Base-by-base conservation (phyloP, 2,888 invertebrate genomes). In the Agrilus mali region DNA sequence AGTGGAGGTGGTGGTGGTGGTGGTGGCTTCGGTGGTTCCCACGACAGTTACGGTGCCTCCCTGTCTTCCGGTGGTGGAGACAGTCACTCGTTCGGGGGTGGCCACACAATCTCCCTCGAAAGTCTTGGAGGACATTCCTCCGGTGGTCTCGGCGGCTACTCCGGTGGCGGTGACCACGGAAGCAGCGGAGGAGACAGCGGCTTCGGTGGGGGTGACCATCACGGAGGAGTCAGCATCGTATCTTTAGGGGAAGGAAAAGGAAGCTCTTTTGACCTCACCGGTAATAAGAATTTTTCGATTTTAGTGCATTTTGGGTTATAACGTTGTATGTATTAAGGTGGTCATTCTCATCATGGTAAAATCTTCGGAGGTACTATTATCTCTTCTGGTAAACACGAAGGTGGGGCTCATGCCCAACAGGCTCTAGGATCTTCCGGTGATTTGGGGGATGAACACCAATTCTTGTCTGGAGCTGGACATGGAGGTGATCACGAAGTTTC, bases 301-400 rank as follows among this genome's bases (percentile, higher is more conserved):
- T 17, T 33, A 34, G 13, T 33, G 1, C 4, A 3, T 7, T 13
- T 27, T 36, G 13, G n/a, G 22, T 14, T n/a, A 13, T 7, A 13
- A 32, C 14, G 22, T 15, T 17, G 27, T 38, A 13, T n/a, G 6
- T 3, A 14, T 12, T 13, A n/a, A 40, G 38, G n/a, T 43, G 51
- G 48, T 41, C 40, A 41, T 38, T 40, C 40, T 32, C 48, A 48
- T 17, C 44, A 47, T 33, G 41, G 41, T 15, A 41, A 44, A 42
- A 7, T 54, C n/a, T 56, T 50, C 38, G 55, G 55, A n/a, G 56
- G 56, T 22, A 56, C 54, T 32, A 54, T 56, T 42, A 48, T 56
- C 33, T 48, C 53, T 15, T 47, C 50, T 14, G 53, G 52, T n/a
- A 47, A 43, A 16, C 51, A 54, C 33, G 32, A 40, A 3, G 50